Percentiles rank a stretch among this genome's conserved stretches.
phyloP scores from a whole-genome alignment of 2,797 vertebrate species.

The Myotis daubentonii region DNA sequence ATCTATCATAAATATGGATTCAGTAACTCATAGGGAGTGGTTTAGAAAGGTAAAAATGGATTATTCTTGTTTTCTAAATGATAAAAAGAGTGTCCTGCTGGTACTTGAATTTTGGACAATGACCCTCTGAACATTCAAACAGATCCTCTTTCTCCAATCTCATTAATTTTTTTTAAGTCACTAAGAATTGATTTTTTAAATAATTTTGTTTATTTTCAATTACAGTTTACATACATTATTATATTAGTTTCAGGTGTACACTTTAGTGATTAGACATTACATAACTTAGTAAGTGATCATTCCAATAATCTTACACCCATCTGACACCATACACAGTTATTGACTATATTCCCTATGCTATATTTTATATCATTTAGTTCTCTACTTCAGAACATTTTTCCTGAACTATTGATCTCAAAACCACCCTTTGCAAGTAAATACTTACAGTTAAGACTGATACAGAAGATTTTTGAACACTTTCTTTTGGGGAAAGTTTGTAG shows the following conservation, averaged over 20 bases:
- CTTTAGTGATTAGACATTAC: background rate
- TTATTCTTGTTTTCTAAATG: background rate
- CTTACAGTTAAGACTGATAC: background rate
- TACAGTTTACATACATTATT: background rate
- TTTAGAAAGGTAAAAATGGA: background rate
- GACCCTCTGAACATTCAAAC: background rate
- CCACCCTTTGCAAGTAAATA: background rate
- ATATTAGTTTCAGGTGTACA: background rate
- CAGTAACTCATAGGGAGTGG: too few relatives aligned
- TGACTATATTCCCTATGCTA: background rate
- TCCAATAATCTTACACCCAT: background rate
- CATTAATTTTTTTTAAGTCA: background rate
- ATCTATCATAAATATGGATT: background rate
- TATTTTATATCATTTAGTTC: background rate
- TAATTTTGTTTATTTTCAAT: background rate
- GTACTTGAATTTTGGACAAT: constrained; percentile 26
- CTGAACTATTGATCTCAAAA: background rate
- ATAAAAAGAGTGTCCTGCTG: background rate
- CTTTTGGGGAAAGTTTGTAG: background rate
- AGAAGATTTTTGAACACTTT: background rate
- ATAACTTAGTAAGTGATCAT: background rate
- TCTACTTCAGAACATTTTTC: background rate
- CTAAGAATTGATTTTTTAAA: background rate
- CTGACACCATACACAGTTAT: background rate
- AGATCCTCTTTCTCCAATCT: background rate